These are phyloP conservation scores for Darevskia nairensis DNA, from an alignment of 2,797 vertebrate genomes.

Conservation along the genomic window DNA sequence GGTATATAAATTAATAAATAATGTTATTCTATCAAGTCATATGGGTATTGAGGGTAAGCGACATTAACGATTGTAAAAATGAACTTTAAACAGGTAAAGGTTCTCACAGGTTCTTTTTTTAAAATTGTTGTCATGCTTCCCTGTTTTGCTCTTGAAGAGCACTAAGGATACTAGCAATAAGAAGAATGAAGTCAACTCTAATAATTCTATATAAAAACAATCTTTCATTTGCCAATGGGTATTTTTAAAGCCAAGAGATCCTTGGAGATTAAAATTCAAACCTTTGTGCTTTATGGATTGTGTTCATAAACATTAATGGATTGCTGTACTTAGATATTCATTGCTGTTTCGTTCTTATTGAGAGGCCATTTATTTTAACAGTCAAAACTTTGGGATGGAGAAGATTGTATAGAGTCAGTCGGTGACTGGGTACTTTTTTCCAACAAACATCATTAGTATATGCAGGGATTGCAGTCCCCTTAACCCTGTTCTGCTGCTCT, in stretches of 20 bases:
- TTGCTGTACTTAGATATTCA: slow-evolving; percentile 48
- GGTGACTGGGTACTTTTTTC: slow-evolving; percentile 48
- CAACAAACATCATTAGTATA: slow-evolving; percentile 15
- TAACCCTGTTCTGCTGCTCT: background rate
- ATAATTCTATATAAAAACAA: slow-evolving; percentile 44
- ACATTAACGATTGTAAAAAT: background rate
- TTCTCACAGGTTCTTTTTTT: background rate
- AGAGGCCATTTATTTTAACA: slow-evolving; percentile 48
- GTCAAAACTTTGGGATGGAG: slow-evolving; percentile 42
- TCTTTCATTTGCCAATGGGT: slow-evolving; percentile 45
- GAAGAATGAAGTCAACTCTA: slow-evolving; percentile 49
- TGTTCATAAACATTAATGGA: slow-evolving; percentile 24
- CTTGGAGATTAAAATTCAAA: slow-evolving; percentile 54
- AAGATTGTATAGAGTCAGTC: slow-evolving; percentile 36
- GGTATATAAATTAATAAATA: too few species aligned
- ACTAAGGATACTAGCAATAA: slow-evolving; percentile 41
- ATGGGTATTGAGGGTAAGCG: slow-evolving; percentile 21
- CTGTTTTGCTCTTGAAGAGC: slow-evolving; percentile 15
- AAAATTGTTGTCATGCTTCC: background rate
- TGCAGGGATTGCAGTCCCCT: slow-evolving; percentile 7
- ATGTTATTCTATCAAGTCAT: background rate
- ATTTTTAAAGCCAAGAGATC: slow-evolving; percentile 56
- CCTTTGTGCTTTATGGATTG: slow-evolving; percentile 45
- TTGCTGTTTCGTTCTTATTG: slow-evolving; percentile 55
- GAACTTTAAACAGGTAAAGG: slow-evolving; percentile 10